Evolutionary conservation across 2,888 invertebrate species (phyloP), one percentile per base, ranked within the genome.

Genomic region (Hirtodrosophila histrioides): DNA sequence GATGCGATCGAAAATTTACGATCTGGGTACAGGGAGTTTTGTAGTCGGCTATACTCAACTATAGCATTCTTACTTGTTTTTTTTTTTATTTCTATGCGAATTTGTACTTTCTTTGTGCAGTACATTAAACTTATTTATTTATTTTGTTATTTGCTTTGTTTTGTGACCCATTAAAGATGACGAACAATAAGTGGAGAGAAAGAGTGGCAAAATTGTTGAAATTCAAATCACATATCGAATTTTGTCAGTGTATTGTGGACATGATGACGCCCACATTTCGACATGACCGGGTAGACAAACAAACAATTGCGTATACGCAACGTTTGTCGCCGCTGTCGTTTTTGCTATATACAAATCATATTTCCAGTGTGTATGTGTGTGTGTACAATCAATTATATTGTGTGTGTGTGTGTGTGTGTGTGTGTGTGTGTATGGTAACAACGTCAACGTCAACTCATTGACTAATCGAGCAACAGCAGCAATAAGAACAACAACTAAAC

Each of bases 231-330:
- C 69, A 70, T 51, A 45, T 65, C 17, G 40, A 12, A 44, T 69
- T 51, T 54, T 51, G 7, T 49, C 53, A 48, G 11, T 53, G 54
- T 36, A 45, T 56, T 56, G 56, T 69, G 48, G 43, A 45, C 37
- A 57, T 53, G 58, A 50, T 50, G 58, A 69, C 70, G 70, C 69
- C 65, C 69, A 70, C 70, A 65, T 70, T 70, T 69, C 65, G 51
- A 64, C 64, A 70, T 50, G 33, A 41, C 4, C 45, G 48, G 49
- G 23, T 12, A 43, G 37, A 58, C 41, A 66, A 56, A 50, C 70
- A 69, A 70, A 61, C 71, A 68, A 72, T 81, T 78, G 78, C 81
- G 81, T 75, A 81, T 78, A 78, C 78, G 81, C 62, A 72, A 55
- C 44, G 66, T 72, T 62, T 46, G 56, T 41, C 53, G 45, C 12